Conservation (phyloP, 2,888 invertebrate species). For the Aethes cnicana region DNA sequence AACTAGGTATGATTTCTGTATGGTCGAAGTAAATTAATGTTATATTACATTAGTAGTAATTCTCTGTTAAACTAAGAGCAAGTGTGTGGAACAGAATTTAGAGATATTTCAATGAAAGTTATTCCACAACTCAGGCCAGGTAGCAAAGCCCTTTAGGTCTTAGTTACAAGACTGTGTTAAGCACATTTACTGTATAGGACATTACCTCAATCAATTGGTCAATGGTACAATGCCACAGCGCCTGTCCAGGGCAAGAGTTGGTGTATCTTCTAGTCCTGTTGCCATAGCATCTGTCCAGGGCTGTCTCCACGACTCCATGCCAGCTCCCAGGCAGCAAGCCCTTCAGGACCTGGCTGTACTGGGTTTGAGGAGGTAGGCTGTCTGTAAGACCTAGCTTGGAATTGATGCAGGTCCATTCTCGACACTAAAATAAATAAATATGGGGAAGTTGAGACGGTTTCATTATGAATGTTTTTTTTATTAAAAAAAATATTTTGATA, state of each 20-base stretch:
- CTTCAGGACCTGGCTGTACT: constrained; percentile 42
- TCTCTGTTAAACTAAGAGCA: too few relatives aligned
- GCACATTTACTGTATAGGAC: neutral
- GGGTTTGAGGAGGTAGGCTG: constrained; percentile 45
- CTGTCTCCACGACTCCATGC: constrained; percentile 46
- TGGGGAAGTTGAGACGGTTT: too few relatives aligned
- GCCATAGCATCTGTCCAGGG: constrained; percentile 54
- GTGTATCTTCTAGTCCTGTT: constrained; percentile 50
- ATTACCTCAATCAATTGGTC: constrained; percentile 63
- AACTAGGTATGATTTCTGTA: too few relatives aligned
- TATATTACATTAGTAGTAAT: too few relatives aligned
- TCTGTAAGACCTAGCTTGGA: constrained; percentile 52
- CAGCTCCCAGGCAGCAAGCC: constrained; percentile 51
- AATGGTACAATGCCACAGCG: constrained; percentile 63
- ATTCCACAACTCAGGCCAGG: too few relatives aligned
- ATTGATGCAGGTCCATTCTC: constrained; percentile 65
- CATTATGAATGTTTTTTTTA: too few relatives aligned
- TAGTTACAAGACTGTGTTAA: neutral
- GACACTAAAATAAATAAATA: constrained; percentile 63
- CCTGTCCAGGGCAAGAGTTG: constrained; percentile 67
- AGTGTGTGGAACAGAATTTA: too few relatives aligned
- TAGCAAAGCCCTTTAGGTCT: too few relatives aligned
- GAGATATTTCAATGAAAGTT: too few relatives aligned
- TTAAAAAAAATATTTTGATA: too few relatives aligned
- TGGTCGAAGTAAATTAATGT: too few relatives aligned